These are phyloP conservation scores for Thalassarche chlororhynchos DNA, from an alignment of 2,113 vertebrate genomes.

Conservation along the genomic window DNA sequence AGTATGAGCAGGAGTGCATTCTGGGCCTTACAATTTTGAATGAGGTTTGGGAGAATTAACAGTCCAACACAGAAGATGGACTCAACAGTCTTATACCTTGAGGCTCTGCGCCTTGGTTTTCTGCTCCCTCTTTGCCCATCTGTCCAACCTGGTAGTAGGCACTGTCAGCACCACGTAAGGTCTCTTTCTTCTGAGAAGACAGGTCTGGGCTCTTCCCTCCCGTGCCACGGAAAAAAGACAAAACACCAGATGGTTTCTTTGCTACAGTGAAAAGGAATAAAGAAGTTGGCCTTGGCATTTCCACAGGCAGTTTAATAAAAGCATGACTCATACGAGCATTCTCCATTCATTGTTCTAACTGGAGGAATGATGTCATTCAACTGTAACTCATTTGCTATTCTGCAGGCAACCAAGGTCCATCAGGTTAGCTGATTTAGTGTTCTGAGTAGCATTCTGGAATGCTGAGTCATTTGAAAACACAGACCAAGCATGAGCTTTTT, in stretches of 20 bases:
- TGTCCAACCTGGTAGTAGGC: constrained; percentile 85
- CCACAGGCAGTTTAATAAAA: background rate
- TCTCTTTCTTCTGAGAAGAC: constrained; percentile 83
- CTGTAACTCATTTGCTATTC: background rate
- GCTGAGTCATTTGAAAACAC: background rate
- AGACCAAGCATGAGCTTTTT: background rate
- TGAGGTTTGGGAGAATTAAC: background rate
- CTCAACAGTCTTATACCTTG: constrained; percentile 65
- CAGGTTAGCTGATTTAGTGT: background rate
- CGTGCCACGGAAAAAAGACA: constrained; percentile 86
- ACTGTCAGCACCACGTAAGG: constrained; percentile 84
- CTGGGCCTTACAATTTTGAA: background rate
- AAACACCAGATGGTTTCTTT: constrained; percentile 80
- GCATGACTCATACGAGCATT: background rate
- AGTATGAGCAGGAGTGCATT: background rate
- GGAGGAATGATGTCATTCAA: background rate
- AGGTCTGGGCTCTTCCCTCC: constrained; percentile 82
- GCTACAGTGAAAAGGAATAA: constrained; percentile 64
- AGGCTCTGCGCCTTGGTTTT: constrained; percentile 76
- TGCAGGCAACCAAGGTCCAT: background rate
- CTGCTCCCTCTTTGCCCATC: constrained; percentile 78
- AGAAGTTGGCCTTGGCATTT: background rate
- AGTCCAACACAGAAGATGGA: background rate
- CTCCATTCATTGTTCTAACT: background rate
- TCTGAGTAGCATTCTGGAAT: background rate